Evolutionary conservation across 2,797 vertebrate species (phyloP), one percentile per base, ranked within the genome.

Genomic region (Myoxocephalus aenaeus): DNA sequence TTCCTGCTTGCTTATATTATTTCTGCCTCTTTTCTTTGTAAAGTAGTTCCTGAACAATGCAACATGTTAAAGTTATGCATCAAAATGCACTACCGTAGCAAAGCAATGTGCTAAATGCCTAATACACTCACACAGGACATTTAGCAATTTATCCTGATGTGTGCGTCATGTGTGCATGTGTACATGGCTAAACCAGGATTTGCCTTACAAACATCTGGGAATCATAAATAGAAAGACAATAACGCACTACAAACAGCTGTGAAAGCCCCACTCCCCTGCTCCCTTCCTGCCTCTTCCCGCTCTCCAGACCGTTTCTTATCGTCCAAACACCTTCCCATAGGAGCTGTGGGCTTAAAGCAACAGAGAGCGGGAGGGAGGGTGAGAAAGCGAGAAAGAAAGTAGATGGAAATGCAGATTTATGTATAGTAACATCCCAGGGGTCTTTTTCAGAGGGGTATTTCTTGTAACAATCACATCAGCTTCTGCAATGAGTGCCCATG

Each of bases 291-390:
- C 86, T 83, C 87, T 89, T 84, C 83, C 79, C 77, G 71, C 80
- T 90, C 80, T 86, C 81, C 88, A 90, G 83, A 90, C 88, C 84
- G 84, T 79, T 92, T 92, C 91, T 92, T 87, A 90, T 93, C 89
- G 44, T 85, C 85, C 87, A 75, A 86, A 90, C 89, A 94, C 93
- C 93, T 93, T 94, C 93, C 93, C 91, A 85, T 61, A 88, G 89
- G 90, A 92, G 78, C 53, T 70, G 53, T 63, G 72, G 79, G 65
- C 68, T 90, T 65, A 75, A 70, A 83, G 66, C 77, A 80, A 57
- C 64, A 74, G 38, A 57, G 32, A 56, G 59, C 4, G 5, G 58
- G 71, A 40, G 73, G 56, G 76, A 69, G 65, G 75, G 86, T 65
- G 81, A 83, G 86, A 85, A 83, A 76, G 42, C 9, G 46, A 42